These are phyloP conservation scores for Pemphigus obesinymphae DNA, from an alignment of 1,140 invertebrate species.

Conservation along the genomic window DNA sequence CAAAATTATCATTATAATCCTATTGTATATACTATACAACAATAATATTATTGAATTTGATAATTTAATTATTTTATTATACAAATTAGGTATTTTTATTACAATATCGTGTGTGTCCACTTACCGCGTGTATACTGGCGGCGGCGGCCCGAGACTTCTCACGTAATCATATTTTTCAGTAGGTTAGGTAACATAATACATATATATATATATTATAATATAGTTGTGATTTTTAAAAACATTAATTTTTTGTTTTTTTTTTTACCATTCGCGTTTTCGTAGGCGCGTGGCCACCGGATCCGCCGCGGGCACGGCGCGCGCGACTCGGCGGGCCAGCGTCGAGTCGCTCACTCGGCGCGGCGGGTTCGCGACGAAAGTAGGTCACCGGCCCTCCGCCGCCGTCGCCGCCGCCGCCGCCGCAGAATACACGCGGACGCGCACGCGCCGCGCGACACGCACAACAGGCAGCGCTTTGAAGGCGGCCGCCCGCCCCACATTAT, in stretches of 20 bases:
- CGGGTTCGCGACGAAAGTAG: conserved; percentile 9
- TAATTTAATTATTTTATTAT: too few relatives aligned
- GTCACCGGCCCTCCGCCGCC: conserved; percentile 12
- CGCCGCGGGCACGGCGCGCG: neutral
- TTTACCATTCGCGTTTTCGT: neutral
- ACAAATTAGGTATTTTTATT: too few relatives aligned
- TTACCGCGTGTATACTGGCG: neutral
- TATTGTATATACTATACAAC: too few relatives aligned
- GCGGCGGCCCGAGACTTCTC: neutral
- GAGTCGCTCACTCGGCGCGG: conserved; percentile 12
- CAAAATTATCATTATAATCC: too few relatives aligned
- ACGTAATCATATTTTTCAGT: neutral
- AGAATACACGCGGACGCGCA: neutral
- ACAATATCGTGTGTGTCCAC: too few relatives aligned
- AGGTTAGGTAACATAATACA: too few relatives aligned
- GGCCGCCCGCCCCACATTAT: neutral
- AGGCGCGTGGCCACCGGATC: neutral
- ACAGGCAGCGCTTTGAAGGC: conserved; percentile 6
- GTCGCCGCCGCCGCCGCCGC: neutral
- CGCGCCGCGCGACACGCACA: neutral
- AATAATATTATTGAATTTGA: too few relatives aligned
- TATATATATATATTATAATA: too few relatives aligned
- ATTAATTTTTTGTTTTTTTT: neutral
- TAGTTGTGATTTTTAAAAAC: too few relatives aligned
- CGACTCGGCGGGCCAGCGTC: conserved; percentile 25